Base-by-base conservation (phyloP, 2,888 invertebrate species). In the Heliconius sara region DNA sequence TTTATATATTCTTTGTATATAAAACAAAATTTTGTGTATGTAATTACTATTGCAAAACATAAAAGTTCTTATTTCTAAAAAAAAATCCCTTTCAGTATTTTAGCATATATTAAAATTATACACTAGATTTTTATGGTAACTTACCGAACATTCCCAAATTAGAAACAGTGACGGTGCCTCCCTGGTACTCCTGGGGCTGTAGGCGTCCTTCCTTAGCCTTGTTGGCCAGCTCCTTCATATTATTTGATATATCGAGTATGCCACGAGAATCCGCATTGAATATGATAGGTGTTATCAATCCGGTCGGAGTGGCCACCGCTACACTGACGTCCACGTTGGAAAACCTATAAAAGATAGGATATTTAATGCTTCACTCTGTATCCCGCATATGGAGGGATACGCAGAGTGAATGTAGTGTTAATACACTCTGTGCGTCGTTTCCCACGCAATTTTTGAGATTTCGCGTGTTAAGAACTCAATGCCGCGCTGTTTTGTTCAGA, bases 281-380 rank as follows among this genome's bases (percentile, higher is more conserved):
- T 22, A 99, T 96, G 85, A 99, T 99, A 2, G 99, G 99, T 2
- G 99, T 99, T 82, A 99, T 99, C 16, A 99, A 96, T 0, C 99
- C 99, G 82, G 96, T 96, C 7, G 98, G 98, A 0, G 99, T 99
- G 81, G 98, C 98, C 9, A 99, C 99, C 1, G 99, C 99, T 80
- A 99, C 98, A 87, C 98, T 98, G 2, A 99, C 97, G 91, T 99
- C 99, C 16, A 99, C 99, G 86, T 97, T 97, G 74, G 97, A 96
- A 89, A 97, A 98, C 88, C 98, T 98, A 87, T n/a, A 91, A 91
- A 79, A 34, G 66, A n/a, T 19, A 57, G 9, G 22, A 22, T 57
- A 22, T 57, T 57, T 22, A 22, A 9, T 7, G 9, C 22, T 57
- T 57, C 16, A 47, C 47, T 5, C 6, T 16, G 16, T 47, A 6